Base-by-base conservation (phyloP, 2,888 invertebrate species). In the Cacoxenus indagator region DNA sequence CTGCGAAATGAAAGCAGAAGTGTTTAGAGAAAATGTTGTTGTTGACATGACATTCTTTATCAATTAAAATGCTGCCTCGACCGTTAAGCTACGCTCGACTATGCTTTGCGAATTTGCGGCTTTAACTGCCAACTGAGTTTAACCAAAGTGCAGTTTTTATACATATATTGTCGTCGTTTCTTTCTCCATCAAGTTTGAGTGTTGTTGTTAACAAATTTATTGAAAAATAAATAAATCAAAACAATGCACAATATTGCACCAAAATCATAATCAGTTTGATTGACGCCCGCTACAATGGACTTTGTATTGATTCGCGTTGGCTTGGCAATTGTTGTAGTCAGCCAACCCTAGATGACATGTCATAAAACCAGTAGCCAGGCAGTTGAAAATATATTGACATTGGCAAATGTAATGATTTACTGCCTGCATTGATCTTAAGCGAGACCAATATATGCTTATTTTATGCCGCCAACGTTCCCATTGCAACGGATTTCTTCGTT, bases 91-190 rank as follows among this genome's bases (percentile, higher is more conserved):
- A 43, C 45, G 24, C 17, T 31, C 68, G 70, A 74, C 67, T 73
- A 71, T 27, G 72, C 74, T 68, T 73, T 65, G 68, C 68, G 65
- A 71, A 74, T 69, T 71, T 71, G 14, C 61, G 74, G 70, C 65
- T 68, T 59, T 73, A 70, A 76, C 76, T 76, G 73, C 73, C 73
- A 70, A 69, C 67, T 55, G 45, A 48, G 22, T 67, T 55, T 68
- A 67, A 61, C 67, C 67, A 70, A 64, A 70, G 68, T 73, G 65
- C 71, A 74, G 68, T 72, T 74, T 76, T 74, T 76, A 76, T 76
- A 76, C 71, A 64, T n/a, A 3, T 11, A 4, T n/a, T 19, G 51
- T 17, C 17, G 19, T 6, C 6, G 22, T 11, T 51, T 9, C 9
- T 22, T 51, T 51, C 22, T 17, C 51, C 51, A 19, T 6, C 17